Evolutionary conservation across 2,888 invertebrate genomes (phyloP).

Genomic region (Branchellion lobata): DNA sequence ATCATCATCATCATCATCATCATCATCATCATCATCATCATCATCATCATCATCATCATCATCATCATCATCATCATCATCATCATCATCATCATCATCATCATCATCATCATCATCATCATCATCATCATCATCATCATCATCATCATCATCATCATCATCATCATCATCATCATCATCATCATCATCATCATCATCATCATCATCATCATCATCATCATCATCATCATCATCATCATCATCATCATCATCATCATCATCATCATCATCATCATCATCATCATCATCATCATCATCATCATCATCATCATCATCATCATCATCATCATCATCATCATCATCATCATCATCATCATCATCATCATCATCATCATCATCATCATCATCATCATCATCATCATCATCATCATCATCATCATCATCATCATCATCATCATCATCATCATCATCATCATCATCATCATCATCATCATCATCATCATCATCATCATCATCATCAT

Average conservation of each 20-base stretch:
- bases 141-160: constrained; percentile 10
- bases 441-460: constrained; percentile 16
- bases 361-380: constrained; percentile 25
- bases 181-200: constrained; percentile 20
- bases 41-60: constrained; percentile 8
- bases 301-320: constrained; percentile 13
- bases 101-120: constrained; percentile 9
- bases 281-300: constrained; percentile 21
- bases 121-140: constrained; percentile 32
- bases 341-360: constrained; percentile 16
- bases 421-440: constrained; percentile 33
- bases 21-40: constrained; percentile 32
- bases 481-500: constrained; percentile 27
- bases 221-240: constrained; percentile 32
- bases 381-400: constrained; percentile 25
- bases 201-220: constrained; percentile 9
- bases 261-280: constrained; percentile 27
- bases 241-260: constrained; percentile 16
- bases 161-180: constrained; percentile 30
- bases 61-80: constrained; percentile 29
- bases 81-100: constrained; percentile 24
- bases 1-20: constrained; percentile 13
- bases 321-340: constrained; percentile 32
- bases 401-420: constrained; percentile 8
- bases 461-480: constrained; percentile 19